Conservation (phyloP, 30 jellyfish, hydroid and myxozoan species). For the Aurelia coerulea region DNA sequence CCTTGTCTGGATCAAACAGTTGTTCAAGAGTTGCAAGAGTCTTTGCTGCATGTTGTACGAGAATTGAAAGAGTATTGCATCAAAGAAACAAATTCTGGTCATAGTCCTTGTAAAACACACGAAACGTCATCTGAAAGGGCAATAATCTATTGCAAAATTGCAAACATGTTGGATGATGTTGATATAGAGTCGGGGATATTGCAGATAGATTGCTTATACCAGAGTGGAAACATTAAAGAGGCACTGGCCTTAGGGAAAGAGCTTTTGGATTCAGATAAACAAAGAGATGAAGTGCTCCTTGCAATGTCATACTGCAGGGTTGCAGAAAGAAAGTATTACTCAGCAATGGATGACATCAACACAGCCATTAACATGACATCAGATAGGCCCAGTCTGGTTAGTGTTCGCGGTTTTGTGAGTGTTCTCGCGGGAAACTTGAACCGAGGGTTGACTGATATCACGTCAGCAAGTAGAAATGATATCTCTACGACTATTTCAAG, state of each 20-base stretch:
- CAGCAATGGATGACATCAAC: constrained; percentile 41
- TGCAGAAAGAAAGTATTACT: constrained; percentile 18
- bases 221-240: constrained; percentile 18
- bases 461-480: constrained; percentile 58
- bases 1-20: constrained; percentile 28
- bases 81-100: constrained; percentile 1
- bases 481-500: constrained; percentile 20
- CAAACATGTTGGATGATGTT: constrained; percentile 8
- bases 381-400: constrained; percentile 12
- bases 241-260: constrained; percentile 42
- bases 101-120: background rate
- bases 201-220: constrained; percentile 37
- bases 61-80: constrained; percentile 30
- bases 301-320: constrained; percentile 44
- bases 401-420: constrained; percentile 60
- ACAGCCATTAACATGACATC: constrained; percentile 8
- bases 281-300: constrained; percentile 4
- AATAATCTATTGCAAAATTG: constrained; percentile 32
- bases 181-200: constrained; percentile 30
- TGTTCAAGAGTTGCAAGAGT: constrained; percentile 23
- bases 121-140: constrained; percentile 34
- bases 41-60: constrained; percentile 15
- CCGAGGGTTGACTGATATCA: constrained; percentile 46
- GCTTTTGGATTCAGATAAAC: constrained; percentile 11
- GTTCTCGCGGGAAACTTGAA: constrained; percentile 49